Evolutionary conservation across 2,888 invertebrate species (phyloP).

Genomic region (Hirtodrosophila alboralis): DNA sequence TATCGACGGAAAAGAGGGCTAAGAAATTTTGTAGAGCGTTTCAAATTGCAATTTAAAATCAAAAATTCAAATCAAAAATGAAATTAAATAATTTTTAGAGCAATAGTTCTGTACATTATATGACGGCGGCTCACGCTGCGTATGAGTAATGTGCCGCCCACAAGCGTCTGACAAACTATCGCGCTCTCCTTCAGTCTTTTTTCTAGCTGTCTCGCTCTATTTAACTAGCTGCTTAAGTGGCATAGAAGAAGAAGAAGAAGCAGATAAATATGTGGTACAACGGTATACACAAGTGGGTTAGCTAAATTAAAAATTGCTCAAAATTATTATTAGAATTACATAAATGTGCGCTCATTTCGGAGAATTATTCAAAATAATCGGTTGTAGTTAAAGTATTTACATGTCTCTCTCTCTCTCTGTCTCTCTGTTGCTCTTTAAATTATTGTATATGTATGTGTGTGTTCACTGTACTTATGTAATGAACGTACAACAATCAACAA

Average conservation of each 20-base stretch:
- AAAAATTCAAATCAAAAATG: constrained; percentile 16
- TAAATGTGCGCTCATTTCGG: constrained; percentile 41
- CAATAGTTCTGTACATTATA: constrained; percentile 2
- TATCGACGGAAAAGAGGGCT: too few relatives aligned
- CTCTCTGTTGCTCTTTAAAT: background rate
- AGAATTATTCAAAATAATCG: constrained; percentile 63
- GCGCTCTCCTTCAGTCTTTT: background rate
- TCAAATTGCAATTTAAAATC: constrained; percentile 36
- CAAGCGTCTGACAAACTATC: background rate
- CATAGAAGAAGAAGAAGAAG: constrained; percentile 1
- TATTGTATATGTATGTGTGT: background rate
- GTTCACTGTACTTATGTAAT: constrained; percentile 49
- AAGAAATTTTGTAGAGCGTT: constrained; percentile 7
- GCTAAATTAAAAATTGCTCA: constrained; percentile 57
- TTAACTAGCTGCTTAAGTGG: constrained; percentile 38
- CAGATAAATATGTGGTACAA: constrained; percentile 11
- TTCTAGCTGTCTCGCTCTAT: background rate
- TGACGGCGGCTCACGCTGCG: constrained; percentile 41
- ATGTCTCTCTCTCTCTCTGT: background rate
- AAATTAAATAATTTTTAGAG: background rate
- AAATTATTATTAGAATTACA: constrained; percentile 66
- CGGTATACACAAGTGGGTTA: constrained; percentile 42
- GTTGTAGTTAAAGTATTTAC: constrained; percentile 58
- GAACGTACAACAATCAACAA: constrained; percentile 23
- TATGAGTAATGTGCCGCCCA: constrained; percentile 53